A percentile compares a stretch with the other conserved stretches of the same genome.
These are phyloP conservation scores for Rhimphoctona megacephalus DNA, from an alignment of 2,888 invertebrate genomes.

Conservation along the genomic window DNA sequence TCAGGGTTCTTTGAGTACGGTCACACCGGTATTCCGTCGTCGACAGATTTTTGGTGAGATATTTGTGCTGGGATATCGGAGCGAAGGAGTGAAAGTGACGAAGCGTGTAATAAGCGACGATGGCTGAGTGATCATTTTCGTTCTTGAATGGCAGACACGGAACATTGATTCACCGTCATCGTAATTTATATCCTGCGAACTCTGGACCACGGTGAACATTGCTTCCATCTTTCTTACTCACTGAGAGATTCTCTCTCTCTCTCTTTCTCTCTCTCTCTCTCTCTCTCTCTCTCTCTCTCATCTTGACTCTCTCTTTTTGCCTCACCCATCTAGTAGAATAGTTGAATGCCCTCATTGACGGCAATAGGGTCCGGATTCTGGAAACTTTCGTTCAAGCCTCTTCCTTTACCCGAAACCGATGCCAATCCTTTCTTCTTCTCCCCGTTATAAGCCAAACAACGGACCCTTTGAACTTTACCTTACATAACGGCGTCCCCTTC, in stretches of 20 bases:
- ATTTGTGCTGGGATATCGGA: conserved; percentile 20
- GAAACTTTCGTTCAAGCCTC: conserved; percentile 30
- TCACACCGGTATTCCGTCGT: neutral
- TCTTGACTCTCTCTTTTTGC: neutral
- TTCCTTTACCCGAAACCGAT: neutral
- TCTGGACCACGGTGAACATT: conserved; percentile 27
- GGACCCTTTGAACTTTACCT: conserved; percentile 64
- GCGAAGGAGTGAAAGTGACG: conserved; percentile 43
- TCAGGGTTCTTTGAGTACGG: neutral
- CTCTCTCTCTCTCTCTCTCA: neutral
- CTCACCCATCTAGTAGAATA: conserved; percentile 17
- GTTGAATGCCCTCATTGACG: conserved; percentile 33
- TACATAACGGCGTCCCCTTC: conserved; percentile 55
- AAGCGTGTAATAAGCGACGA: conserved; percentile 53
- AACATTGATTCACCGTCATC: conserved; percentile 58
- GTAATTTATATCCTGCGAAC: conserved; percentile 54
- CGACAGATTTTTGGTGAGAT: conserved; percentile 7
- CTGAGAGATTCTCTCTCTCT: neutral
- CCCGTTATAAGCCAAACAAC: conserved; percentile 37
- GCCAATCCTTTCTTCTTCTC: conserved; percentile 15
- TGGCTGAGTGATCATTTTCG: conserved; percentile 45
- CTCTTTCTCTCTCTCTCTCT: neutral
- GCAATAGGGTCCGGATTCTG: conserved; percentile 14
- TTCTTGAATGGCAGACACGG: conserved; percentile 50
- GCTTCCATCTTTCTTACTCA: neutral